Base-by-base conservation (phyloP, 37 sponge, comb jelly and placozoan genomes). In the Cladorhizidae sp. region DNA sequence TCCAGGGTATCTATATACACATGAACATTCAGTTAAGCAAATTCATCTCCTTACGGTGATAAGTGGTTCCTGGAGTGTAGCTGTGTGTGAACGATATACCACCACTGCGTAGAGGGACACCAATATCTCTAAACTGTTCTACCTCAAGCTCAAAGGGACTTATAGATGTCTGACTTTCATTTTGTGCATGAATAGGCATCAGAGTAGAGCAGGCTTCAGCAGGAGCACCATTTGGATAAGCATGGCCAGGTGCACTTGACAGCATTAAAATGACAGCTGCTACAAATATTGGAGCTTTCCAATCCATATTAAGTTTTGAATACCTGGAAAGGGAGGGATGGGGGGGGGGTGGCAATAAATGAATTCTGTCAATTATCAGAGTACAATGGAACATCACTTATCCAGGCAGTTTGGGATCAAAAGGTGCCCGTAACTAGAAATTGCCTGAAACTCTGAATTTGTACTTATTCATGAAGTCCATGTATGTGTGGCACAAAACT, bases 171-270 rank as follows among this genome's bases (percentile, higher is more conserved):
- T 38, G 28, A 41, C 26, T 71, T 14, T 20, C 23, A 21, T 5
- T 2, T 41, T 12, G 7, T 22, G 45, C 45, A 40, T 38, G 72
- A 36, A 42, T 41, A 20, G 40, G 40, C 18, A 45, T 38, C 21
- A 41, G 40, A 67, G 35, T 22, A 38, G 72, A 18, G 36, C 72
- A 71, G 43, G 72, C 72, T 71, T 71, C 45, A 20, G 6, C 26
- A 21, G 72, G 72, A 23, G 72, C 72, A 20, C 72, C 72, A 2
- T 41, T 71, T 38, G 72, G 20, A 1, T n/a, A 36, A 20, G 72
- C 38, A 39, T 41, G 42, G 45, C 7, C 72, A 40, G 72, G 72
- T 21, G 26, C 31, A 25, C 1, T 22, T 42, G 45, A 3, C 15
- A 15, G 11, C 54, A 52, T 52, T 15, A 52, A 11, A 11, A 52